Evolutionary conservation across 2,113 vertebrate genomes (phyloP).

Genomic region (Chrysemys picta): DNA sequence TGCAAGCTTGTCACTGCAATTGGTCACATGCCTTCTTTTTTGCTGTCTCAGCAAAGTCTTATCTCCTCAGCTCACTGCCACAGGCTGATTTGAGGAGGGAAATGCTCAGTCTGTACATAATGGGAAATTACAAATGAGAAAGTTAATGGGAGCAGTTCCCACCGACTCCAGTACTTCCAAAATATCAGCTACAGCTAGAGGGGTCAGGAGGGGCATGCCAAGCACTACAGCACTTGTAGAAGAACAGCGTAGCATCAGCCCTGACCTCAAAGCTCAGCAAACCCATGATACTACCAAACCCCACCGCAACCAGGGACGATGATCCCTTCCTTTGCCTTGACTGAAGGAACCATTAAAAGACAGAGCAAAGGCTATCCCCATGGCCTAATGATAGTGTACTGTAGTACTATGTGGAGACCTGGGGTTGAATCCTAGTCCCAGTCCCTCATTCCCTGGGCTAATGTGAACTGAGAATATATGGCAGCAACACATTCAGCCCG

Average conservation of each 20-base stretch:
- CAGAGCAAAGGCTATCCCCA: background rate
- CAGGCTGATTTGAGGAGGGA: background rate
- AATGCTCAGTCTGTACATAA: background rate
- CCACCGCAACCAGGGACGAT: background rate
- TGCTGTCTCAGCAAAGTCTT: background rate
- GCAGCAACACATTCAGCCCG: background rate
- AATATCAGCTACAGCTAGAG: background rate
- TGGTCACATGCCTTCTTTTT: slow-evolving; percentile 16
- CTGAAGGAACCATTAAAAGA: background rate
- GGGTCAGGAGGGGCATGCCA: background rate
- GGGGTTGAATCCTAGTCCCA: background rate
- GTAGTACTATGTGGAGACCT: rapidly evolving
- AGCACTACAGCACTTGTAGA: background rate
- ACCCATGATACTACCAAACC: background rate
- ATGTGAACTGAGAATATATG: background rate
- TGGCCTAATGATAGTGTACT: background rate
- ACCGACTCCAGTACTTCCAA: background rate
- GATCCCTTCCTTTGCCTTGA: background rate
- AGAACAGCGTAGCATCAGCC: background rate
- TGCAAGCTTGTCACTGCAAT: background rate
- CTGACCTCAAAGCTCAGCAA: background rate
- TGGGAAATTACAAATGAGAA: background rate
- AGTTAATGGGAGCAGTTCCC: background rate
- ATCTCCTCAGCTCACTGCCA: background rate
- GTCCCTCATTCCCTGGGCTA: background rate